These are phyloP conservation scores for Upupa epops DNA, from an alignment of 2,113 vertebrate species.

Conservation along the genomic window DNA sequence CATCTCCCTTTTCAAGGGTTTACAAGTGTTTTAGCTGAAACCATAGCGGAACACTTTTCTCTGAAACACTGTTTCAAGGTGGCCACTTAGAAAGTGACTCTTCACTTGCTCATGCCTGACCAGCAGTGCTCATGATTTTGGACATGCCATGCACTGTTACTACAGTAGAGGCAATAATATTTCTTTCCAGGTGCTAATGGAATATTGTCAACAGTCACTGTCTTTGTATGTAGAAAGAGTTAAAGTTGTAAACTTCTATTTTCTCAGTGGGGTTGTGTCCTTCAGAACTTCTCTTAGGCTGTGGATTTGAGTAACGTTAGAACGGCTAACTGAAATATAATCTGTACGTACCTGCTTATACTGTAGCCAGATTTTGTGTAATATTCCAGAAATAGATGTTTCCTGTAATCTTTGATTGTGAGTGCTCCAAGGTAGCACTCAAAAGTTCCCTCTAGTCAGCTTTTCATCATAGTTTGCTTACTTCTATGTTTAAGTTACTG, in stretches of 20 bases:
- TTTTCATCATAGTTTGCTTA: neutral
- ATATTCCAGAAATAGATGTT: neutral
- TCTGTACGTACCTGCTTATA: neutral
- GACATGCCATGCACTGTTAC: neutral
- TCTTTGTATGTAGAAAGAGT: neutral
- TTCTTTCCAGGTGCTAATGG: neutral
- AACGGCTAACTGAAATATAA: neutral
- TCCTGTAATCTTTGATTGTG: neutral
- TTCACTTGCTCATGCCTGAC: neutral
- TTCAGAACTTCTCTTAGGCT: neutral
- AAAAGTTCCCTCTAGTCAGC: neutral
- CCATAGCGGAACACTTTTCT: neutral
- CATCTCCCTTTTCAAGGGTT: neutral
- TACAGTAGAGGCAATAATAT: neutral
- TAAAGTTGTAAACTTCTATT: neutral
- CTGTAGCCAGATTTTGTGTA: neutral
- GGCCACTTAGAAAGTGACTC: neutral
- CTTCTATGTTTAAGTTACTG: conserved; percentile 8
- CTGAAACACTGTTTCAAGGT: neutral
- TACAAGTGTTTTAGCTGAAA: neutral
- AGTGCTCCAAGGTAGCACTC: neutral
- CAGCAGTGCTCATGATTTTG: neutral
- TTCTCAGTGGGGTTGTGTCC: neutral
- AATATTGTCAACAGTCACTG: neutral
- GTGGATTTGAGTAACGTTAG: neutral